Conservation (phyloP, 2,888 invertebrate species). For the Cantharis lateralis region DNA sequence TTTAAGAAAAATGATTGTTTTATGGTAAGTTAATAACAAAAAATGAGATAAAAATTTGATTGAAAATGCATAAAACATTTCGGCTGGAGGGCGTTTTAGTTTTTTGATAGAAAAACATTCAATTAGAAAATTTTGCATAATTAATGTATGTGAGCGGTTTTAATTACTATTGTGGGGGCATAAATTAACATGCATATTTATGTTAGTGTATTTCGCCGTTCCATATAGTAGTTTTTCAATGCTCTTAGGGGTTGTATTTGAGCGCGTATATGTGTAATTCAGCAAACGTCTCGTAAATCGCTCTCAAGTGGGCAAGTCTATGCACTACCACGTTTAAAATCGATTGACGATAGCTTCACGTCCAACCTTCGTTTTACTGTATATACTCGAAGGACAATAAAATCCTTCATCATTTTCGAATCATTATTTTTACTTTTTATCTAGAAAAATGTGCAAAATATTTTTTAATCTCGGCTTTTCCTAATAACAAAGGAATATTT, state of each 20-base stretch:
- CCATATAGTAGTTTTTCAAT: not conserved
- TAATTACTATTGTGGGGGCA: not conserved
- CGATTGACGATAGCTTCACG: conserved; percentile 1
- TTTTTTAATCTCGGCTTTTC: not conserved
- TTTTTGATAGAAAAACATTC: not conserved
- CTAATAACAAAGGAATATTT: not conserved
- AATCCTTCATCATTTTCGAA: not conserved
- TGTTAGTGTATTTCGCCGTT: not conserved
- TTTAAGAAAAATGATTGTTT: not conserved
- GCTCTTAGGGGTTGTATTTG: conserved; percentile 41
- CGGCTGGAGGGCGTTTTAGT: not conserved
- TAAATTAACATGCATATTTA: not conserved
- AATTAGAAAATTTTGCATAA: not conserved
- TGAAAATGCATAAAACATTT: not conserved
- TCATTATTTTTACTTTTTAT: not conserved
- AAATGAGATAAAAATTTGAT: not conserved
- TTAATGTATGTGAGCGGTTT: not conserved
- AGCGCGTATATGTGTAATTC: conserved; percentile 38
- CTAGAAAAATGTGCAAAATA: not conserved
- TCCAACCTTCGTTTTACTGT: not conserved
- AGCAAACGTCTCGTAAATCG: conserved; percentile 41
- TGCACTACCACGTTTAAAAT: conserved; percentile 4
- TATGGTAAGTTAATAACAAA: not conserved
- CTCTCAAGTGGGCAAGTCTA: conserved; percentile 35
- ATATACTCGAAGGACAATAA: not conserved